Percentiles rank a stretch among this genome's conserved stretches.
Evolutionary conservation across 1,140 invertebrate species (phyloP).

Genomic region (Probaryconus sp.): DNA sequence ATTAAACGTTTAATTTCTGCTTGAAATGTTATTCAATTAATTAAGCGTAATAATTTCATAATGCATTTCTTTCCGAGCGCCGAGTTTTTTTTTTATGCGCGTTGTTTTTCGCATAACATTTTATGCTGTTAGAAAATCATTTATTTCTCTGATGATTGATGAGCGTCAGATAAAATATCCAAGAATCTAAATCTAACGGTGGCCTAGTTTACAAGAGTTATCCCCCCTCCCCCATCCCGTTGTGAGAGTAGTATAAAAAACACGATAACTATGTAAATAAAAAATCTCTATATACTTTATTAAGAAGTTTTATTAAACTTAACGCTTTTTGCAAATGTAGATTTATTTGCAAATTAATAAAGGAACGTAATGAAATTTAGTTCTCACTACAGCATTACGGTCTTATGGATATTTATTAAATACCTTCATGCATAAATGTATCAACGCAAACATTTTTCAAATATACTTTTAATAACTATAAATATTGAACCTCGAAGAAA

Average conservation of each 20-base stretch:
- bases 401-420: slow-evolving; percentile 46
- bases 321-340: slow-evolving; percentile 22
- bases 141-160: slow-evolving; percentile 73
- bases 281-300: slow-evolving; percentile 8
- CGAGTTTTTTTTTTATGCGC: slow-evolving; percentile 36
- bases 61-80: slow-evolving; percentile 33
- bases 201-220: slow-evolving; percentile 52
- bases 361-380: slow-evolving; percentile 37
- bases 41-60: slow-evolving; percentile 48
- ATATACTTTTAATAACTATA: slow-evolving; percentile 42
- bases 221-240: neutral
- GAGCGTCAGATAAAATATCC: slow-evolving; percentile 68
- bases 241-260: no score
- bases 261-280: no score
- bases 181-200: slow-evolving; percentile 41
- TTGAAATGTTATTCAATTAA: slow-evolving; percentile 49
- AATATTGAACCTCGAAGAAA: slow-evolving; percentile 36
- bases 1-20: slow-evolving; percentile 28
- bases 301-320: slow-evolving; percentile 26
- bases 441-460: slow-evolving; percentile 42
- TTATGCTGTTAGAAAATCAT: slow-evolving; percentile 64
- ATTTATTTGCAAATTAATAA: slow-evolving; percentile 48
- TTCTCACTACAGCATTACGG: slow-evolving; percentile 28
- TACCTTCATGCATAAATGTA: slow-evolving; percentile 48
- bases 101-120: slow-evolving; percentile 41